Base-by-base conservation (phyloP, 2,113 vertebrate genomes). In the Physeter macrocephalus region DNA sequence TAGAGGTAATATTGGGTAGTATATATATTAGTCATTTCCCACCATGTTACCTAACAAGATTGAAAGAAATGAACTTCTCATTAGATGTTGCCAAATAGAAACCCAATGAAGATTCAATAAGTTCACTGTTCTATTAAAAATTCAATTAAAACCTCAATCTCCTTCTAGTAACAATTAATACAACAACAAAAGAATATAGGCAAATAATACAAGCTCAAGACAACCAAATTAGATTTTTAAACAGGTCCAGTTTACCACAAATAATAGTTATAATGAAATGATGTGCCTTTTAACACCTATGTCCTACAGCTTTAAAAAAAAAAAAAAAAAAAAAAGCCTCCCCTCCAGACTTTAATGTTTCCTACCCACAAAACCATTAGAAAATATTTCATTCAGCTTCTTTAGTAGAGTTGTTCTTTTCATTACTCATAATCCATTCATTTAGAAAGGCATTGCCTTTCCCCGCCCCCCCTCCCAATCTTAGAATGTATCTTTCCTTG, bases 131-230 rank as follows among this genome's bases (percentile, higher is more conserved):
- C 34, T 69, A 6, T 90, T 66, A 80, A 87, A 86, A 75, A 84
- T 17, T 71, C 43, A 77, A 31, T 36, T 78, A 90, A 93, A 95
- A 77, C 21, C 13, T n/a, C 59, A 21, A 15, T 75, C 27, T 90
- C 43, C 49, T 96, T 75, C 66, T 80, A 75, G 31, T 62, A 64
- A 84, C 88, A 15, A 87, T 49, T 89, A 74, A 41, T 62, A 87
- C 25, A 97, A 90, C 17, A 92, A 94, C n/a, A 86, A 82, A 77
- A 88, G 27, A 96, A 59, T 41, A 31, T 93, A 78, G 46, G 43
- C n/a, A 92, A 43, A 54, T 89, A 66, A 59, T 54, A 75, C 21
- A 46, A 95, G 27, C n/a, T 93, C 54, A 87, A 61, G 25, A 31
- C 34, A 83, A 77, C 14, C 86, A 72, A 87, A 90, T 59, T 57